phyloP scores from a whole-genome alignment of 2,888 invertebrate species.

The Lasioglossum pauxillum region DNA sequence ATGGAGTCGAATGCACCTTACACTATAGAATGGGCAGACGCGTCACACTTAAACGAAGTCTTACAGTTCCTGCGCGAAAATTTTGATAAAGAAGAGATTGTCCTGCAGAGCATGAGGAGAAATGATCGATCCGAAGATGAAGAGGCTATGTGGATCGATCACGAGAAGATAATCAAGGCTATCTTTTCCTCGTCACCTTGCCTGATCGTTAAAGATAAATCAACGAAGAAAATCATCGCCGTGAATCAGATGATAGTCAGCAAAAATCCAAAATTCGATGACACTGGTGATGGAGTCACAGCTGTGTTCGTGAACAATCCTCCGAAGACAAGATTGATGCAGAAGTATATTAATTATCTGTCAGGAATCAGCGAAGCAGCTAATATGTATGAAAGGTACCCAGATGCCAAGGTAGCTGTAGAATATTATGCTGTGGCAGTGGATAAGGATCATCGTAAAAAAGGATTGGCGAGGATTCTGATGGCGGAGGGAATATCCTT shows the following conservation, averaged over 20 bases:
- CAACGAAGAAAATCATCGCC: conserved; percentile 57
- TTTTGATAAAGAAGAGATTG: conserved; percentile 73
- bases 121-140: conserved; percentile 43
- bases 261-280: conserved; percentile 52
- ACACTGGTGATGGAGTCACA: conserved; percentile 22
- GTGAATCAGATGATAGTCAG: conserved; percentile 66
- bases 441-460: conserved; percentile 62
- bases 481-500: conserved; percentile 55
- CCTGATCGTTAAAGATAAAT: conserved; percentile 55
- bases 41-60: conserved; percentile 49
- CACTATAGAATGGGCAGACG: conserved; percentile 48
- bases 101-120: conserved; percentile 63
- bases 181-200: conserved; percentile 66
- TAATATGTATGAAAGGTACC: conserved; percentile 55
- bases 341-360: conserved; percentile 67
- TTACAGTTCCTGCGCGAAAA: conserved; percentile 62
- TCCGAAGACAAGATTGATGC: conserved; percentile 50
- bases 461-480: conserved; percentile 63
- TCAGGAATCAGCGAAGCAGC: conserved; percentile 60
- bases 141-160: conserved; percentile 62
- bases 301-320: conserved; percentile 46
- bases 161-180: conserved; percentile 57
- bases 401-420: conserved; percentile 48
- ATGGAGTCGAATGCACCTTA: conserved; percentile 23
- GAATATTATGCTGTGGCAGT: conserved; percentile 73